Evolutionary conservation across 2,797 vertebrate species (phyloP).

Genomic region (Cynopterus sphinx): DNA sequence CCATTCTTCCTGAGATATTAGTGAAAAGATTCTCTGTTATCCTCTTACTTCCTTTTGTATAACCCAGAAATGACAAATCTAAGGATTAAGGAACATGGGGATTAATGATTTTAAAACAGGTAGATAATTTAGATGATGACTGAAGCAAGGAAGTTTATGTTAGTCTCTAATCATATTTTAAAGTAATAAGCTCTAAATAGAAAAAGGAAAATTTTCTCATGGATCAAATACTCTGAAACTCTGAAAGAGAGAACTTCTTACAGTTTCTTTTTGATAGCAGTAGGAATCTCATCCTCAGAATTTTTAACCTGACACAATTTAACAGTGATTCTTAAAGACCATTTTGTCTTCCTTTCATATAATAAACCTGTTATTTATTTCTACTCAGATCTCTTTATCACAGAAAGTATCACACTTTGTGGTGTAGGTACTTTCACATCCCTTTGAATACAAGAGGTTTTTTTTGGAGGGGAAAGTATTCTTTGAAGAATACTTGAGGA

Average conservation of each 20-base stretch:
- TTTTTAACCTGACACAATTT: constrained; percentile 40
- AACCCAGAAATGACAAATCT: neutral
- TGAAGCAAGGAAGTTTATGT: neutral
- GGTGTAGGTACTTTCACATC: constrained; percentile 35
- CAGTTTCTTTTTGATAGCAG: neutral
- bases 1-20: constrained; percentile 3
- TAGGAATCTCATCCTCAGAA: constrained; percentile 5
- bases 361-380: constrained; percentile 53
- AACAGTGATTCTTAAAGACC: constrained; percentile 4
- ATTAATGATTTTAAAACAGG: neutral
- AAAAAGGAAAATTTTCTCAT: neutral
- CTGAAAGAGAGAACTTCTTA: neutral
- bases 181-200: neutral
- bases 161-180: neutral
- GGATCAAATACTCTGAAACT: neutral
- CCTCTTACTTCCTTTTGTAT: neutral
- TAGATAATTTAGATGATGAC: neutral
- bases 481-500: constrained; percentile 43
- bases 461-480: neutral
- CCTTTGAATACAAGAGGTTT: constrained; percentile 30
- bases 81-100: neutral
- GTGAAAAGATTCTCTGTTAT: neutral
- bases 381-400: constrained; percentile 45
- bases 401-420: constrained; percentile 46
- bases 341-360: constrained; percentile 34